Evolutionary conservation across 2,888 invertebrate species (phyloP), one percentile per base, ranked within the genome.

Genomic region (Ormyrus thymus): DNA sequence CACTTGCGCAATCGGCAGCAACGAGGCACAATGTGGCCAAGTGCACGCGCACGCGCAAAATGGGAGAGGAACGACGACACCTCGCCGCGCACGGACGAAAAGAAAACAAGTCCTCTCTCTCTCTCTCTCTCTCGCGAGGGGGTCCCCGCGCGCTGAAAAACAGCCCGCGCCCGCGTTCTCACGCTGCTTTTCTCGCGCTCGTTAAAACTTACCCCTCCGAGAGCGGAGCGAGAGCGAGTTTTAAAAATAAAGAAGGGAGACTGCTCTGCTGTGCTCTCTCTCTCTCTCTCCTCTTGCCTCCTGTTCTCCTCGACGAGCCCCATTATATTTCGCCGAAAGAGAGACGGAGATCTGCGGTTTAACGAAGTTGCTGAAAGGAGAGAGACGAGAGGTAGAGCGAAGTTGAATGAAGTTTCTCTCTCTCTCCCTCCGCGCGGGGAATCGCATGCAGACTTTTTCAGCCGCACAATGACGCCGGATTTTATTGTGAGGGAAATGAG

Each of bases 141-240:
- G 29, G 29, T 29, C 29, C 3, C 29, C 29, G 3, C 29, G 29
- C 29, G 29, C 29, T 29, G 29, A 29, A 29, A 29, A 29, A 29
- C 29, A 29, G 29, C 29, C 29, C 29, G 29, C 29, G 62, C 48
- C 6, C 64, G 70, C 64, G 78, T 78, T 78, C 78, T 78, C 78
- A 78, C 78, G 78, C 48, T 73, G 78, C 48, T 59, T 73, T 65
- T 64, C 73, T 74, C 61, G 61, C 61, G 11, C 43, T 51, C 78
- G 69, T 73, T 73, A 56, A 72, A 78, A 73, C 50, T 73, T 61
- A 74, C 58, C 62, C 56, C 68, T 56, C 8, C 10, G 69, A 69
- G 65, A 64, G 69, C 29, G 71, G n/a, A 58, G n/a, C 69, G 43
- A 29, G 9, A 45, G 45, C 45, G 51, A 15, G 53, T 46, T 75